Evolutionary conservation across 2,888 invertebrate genomes (phyloP).

Genomic region (Ochropacha duplaris): DNA sequence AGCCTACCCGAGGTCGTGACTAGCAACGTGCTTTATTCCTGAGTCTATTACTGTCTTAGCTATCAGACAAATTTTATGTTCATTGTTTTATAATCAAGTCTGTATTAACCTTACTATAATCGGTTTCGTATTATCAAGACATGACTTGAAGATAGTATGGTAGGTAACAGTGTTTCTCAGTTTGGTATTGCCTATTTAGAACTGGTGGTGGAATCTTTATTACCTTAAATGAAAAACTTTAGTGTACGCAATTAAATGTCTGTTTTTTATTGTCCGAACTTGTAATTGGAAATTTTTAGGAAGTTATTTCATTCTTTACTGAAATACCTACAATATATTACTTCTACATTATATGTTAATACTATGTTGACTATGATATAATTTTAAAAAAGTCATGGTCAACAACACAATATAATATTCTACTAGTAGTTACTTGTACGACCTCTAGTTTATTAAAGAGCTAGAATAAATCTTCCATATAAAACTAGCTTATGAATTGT

Average conservation of each 20-base stretch:
- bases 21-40: constrained; percentile 17
- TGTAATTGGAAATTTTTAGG: not conserved
- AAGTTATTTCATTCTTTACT: not conserved
- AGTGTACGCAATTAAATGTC: no score
- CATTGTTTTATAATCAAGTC: constrained; percentile 6
- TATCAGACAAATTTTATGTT: constrained; percentile 23
- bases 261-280: no score
- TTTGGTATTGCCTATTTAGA: not conserved
- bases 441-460: not conserved
- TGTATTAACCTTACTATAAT: constrained; percentile 8
- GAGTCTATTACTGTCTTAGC: constrained; percentile 25
- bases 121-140: not conserved
- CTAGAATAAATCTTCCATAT: not conserved
- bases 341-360: not conserved
- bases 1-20: constrained; percentile 41
- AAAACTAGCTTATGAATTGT: not conserved
- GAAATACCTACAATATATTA: not conserved
- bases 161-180: not conserved
- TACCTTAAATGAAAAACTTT: no score
- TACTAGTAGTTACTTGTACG: no score
- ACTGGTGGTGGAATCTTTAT: not conserved
- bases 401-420: not conserved
- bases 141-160: not conserved
- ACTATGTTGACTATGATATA: no score
- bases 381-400: not conserved